Evolutionary conservation across 1,140 invertebrate genomes (phyloP).

Genomic region (Ceratosolen solmsi): DNA sequence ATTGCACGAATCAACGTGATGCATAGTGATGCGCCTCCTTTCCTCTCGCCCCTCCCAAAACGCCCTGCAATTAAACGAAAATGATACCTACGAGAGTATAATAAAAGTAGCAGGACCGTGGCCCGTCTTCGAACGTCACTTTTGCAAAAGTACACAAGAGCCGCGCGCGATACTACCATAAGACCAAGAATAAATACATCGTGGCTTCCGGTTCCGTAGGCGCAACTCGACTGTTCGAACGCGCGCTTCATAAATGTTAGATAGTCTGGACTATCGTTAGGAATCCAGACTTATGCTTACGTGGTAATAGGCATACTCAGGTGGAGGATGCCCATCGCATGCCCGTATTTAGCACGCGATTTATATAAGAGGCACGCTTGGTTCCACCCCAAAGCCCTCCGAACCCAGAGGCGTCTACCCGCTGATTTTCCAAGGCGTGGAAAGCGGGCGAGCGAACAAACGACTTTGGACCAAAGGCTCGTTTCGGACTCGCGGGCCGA

Average conservation of each 20-base stretch:
- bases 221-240: slow-evolving; percentile 53
- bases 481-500: too few relatives aligned
- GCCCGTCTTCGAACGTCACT: too few relatives aligned
- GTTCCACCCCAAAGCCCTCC: slow-evolving; percentile 73
- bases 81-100: too few relatives aligned
- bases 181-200: too few relatives aligned
- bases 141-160: too few relatives aligned
- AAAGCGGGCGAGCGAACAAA: neutral
- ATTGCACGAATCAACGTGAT: too few relatives aligned
- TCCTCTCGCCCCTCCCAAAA: too few relatives aligned
- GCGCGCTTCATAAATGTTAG: slow-evolving; percentile 15
- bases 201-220: slow-evolving; percentile 60
- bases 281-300: slow-evolving; percentile 21
- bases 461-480: too few relatives aligned
- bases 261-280: slow-evolving; percentile 27
- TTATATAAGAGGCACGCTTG: slow-evolving; percentile 73
- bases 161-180: too few relatives aligned
- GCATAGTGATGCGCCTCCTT: too few relatives aligned
- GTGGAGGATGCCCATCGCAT: slow-evolving; percentile 47
- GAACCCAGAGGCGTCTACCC: slow-evolving; percentile 64
- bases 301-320: slow-evolving; percentile 33
- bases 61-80: too few relatives aligned
- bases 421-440: slow-evolving; percentile 33
- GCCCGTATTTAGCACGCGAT: slow-evolving; percentile 70
- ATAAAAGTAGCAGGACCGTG: too few relatives aligned